A percentile compares a stretch with the other conserved stretches of the same genome.
Conservation (phyloP, 2,888 invertebrate genomes). For the Halictus quadricinctus region DNA sequence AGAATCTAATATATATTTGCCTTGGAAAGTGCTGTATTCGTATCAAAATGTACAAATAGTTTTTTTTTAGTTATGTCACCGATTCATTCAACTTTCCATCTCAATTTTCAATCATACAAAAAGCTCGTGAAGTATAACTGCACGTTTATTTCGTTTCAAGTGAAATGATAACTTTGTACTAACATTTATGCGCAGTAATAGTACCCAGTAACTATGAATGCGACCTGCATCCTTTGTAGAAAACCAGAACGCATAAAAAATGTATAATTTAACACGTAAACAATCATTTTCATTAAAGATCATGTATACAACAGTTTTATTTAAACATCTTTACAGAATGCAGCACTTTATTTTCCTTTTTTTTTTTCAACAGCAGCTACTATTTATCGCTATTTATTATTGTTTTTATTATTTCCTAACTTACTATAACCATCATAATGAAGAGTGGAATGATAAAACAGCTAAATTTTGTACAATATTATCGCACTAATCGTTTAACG, state of each 20-base stretch:
- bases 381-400: slow-evolving; percentile 66
- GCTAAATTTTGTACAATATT: slow-evolving; percentile 68
- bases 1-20: slow-evolving; percentile 63
- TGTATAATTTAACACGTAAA: slow-evolving; percentile 41
- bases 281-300: slow-evolving; percentile 39
- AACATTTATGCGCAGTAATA: slow-evolving; percentile 39
- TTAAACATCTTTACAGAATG: slow-evolving; percentile 68
- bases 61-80: slow-evolving; percentile 35
- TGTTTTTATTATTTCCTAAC: slow-evolving; percentile 69
- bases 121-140: slow-evolving; percentile 43
- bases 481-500: slow-evolving; percentile 57
- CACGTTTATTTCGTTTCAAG: slow-evolving; percentile 20
- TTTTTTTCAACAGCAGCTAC: slow-evolving; percentile 63
- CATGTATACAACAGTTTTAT: slow-evolving; percentile 55
- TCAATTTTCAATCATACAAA: slow-evolving; percentile 42
- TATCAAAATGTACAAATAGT: slow-evolving; percentile 67
- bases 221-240: slow-evolving; percentile 21
- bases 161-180: slow-evolving; percentile 46
- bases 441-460: slow-evolving; percentile 70
- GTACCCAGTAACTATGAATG: slow-evolving; percentile 23
- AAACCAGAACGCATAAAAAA: slow-evolving; percentile 52
- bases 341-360: slow-evolving; percentile 67
- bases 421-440: slow-evolving; percentile 63
- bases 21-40: slow-evolving; percentile 71
- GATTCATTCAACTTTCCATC: slow-evolving; percentile 32